These are phyloP conservation scores for Phyllostomus hastatus DNA, from an alignment of 2,113 vertebrate species.

Conservation along the genomic window DNA sequence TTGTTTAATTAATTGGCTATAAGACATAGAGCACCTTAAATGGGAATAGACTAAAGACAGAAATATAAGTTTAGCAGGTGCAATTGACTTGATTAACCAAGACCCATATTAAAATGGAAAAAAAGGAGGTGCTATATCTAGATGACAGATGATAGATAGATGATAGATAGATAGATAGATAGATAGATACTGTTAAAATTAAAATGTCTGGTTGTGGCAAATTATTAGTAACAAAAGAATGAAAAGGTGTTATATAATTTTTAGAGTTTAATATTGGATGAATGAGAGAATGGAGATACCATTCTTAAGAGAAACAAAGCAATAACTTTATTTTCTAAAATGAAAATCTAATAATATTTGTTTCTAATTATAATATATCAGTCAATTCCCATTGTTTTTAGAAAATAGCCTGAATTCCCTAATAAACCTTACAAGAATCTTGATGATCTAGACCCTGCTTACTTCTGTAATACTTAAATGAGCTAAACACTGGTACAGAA, in stretches of 20 bases:
- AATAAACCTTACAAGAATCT: not conserved
- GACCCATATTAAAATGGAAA: not conserved
- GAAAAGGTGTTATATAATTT: not conserved
- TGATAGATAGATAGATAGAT: too few relatives aligned
- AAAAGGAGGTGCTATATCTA: not conserved
- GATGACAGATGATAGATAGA: not conserved
- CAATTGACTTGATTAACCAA: not conserved
- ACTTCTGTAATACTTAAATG: not conserved
- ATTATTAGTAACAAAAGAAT: constrained; percentile 28
- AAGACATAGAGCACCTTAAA: not conserved
- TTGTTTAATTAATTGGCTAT: not conserved
- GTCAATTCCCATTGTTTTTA: not conserved
- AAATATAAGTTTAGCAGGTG: not conserved
- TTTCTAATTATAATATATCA: not conserved
- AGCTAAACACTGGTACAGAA: not conserved
- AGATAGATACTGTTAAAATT: not conserved
- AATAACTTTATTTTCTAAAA: not conserved
- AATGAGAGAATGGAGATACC: not conserved
- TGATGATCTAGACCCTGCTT: not conserved
- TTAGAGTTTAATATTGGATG: not conserved
- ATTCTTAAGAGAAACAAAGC: not conserved
- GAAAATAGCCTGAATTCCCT: not conserved
- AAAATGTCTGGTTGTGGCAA: not conserved
- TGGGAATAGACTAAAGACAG: not conserved
- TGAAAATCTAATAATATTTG: not conserved